Conservation (phyloP, 2,888 invertebrate species). For the Choreutis nemorana region DNA sequence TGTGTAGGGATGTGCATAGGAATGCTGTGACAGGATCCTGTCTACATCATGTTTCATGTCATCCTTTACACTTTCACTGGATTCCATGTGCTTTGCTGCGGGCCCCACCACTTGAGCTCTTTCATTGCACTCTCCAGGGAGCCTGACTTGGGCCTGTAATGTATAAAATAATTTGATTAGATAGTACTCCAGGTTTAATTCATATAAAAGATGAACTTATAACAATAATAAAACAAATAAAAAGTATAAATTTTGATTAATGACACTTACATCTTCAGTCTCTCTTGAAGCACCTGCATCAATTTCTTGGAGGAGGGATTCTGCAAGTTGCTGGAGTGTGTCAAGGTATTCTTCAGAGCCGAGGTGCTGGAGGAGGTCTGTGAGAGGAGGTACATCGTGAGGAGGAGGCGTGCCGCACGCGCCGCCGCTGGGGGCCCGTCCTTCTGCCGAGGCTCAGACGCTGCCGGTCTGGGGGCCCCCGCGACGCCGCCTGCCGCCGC, state of each 20-base stretch:
- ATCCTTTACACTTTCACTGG: conserved; percentile 71
- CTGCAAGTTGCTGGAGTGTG: conserved; percentile 82
- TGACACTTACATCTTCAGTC: conserved; percentile 68
- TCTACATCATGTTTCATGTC: conserved; percentile 48
- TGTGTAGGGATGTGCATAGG: conserved; percentile 57
- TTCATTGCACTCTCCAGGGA: conserved; percentile 47
- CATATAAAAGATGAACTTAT: not conserved
- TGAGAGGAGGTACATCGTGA: conserved; percentile 84
- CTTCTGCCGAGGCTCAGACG: conserved; percentile 96
- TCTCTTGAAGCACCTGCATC: conserved; percentile 74
- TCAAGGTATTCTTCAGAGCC: conserved; percentile 76
- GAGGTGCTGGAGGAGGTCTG: conserved; percentile 83
- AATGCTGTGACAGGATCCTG: conserved; percentile 59
- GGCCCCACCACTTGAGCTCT: conserved; percentile 85
- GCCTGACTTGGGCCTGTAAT: conserved; percentile 39
- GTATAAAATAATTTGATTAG: conserved; percentile 11
- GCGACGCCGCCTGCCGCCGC: conserved; percentile 72
- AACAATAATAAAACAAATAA: not conserved
- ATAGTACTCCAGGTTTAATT: not conserved
- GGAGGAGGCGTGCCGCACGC: conserved; percentile 75
- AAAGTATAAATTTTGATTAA: not conserved
- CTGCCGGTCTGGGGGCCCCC: conserved; percentile 79
- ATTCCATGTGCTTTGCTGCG: conserved; percentile 85
- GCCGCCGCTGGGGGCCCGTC: conserved; percentile 78
- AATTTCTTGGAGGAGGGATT: conserved; percentile 82